Percentiles rank a stretch among this genome's conserved stretches.
Conservation (phyloP, 2,113 vertebrate species). For the Willisornis vidua region DNA sequence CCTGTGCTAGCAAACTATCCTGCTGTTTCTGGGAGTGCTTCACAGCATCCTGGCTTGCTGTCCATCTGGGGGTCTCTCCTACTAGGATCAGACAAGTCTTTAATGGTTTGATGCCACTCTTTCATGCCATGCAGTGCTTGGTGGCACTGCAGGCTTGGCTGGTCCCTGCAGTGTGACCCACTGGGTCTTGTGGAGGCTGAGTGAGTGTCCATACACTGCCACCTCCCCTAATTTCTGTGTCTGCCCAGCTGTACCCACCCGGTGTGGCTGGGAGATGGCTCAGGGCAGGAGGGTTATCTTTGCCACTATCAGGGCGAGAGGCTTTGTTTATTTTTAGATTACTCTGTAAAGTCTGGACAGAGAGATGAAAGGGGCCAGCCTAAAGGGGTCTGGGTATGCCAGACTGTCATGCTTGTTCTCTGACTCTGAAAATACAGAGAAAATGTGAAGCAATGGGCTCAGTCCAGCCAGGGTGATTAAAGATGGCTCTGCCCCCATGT, state of each 20-base stretch:
- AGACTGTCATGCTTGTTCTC: background rate
- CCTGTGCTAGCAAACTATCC: background rate
- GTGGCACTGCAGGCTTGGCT: rapidly evolving
- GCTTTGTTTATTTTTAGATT: constrained; percentile 49
- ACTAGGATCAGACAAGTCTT: background rate
- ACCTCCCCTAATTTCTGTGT: background rate
- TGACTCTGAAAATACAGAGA: background rate
- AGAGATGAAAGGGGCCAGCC: constrained; percentile 18
- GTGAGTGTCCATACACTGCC: background rate
- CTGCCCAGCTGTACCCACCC: background rate
- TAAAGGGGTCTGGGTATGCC: background rate
- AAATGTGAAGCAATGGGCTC: background rate
- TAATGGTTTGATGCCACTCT: background rate
- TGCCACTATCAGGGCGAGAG: background rate
- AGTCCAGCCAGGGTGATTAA: background rate
- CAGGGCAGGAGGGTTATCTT: background rate
- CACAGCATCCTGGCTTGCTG: background rate
- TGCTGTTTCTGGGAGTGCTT: background rate
- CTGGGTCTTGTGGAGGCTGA: background rate
- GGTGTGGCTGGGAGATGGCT: background rate
- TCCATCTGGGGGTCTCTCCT: background rate
- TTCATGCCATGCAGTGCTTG: background rate
- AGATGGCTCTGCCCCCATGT: background rate
- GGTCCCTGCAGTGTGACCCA: background rate
- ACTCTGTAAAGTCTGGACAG: background rate